Conservation (phyloP, 2,888 invertebrate genomes). For the Teinopalpus imperialis region DNA sequence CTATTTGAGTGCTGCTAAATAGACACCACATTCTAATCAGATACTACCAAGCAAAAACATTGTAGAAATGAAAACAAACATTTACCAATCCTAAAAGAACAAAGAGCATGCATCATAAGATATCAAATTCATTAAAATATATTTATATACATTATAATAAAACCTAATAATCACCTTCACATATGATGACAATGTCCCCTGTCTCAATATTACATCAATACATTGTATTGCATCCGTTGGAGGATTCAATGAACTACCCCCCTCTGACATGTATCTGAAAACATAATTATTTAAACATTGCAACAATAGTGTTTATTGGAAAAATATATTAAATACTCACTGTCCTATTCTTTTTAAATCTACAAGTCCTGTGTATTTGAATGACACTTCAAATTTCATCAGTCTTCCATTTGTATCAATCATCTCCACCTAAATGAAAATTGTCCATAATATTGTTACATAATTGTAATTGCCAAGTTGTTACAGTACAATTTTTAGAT, state of each 20-base stretch:
- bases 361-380: constrained; percentile 79
- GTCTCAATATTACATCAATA: constrained; percentile 92
- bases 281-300: constrained; percentile 1
- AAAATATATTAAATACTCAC: constrained; percentile 40
- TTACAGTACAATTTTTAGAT: too few relatives aligned
- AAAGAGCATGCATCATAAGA: too few relatives aligned
- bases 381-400: constrained; percentile 67
- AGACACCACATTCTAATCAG: too few relatives aligned
- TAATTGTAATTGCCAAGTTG: too few relatives aligned
- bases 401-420: constrained; percentile 52
- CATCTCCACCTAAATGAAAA: constrained; percentile 47
- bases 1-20: too few relatives aligned
- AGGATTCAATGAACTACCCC: constrained; percentile 57
- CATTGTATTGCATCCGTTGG: constrained; percentile 87
- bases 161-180: constrained; percentile 54
- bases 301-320: too few relatives aligned
- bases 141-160: too few relatives aligned
- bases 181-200: constrained; percentile 86
- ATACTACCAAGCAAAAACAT: too few relatives aligned
- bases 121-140: too few relatives aligned
- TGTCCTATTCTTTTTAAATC: constrained; percentile 68
- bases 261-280: constrained; percentile 59
- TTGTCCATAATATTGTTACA: too few relatives aligned
- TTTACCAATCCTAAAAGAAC: too few relatives aligned
- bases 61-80: too few relatives aligned